Evolutionary conservation across 2,113 vertebrate genomes (phyloP), one percentile per base, ranked within the genome.

Genomic region (Mohoua ochrocephala): DNA sequence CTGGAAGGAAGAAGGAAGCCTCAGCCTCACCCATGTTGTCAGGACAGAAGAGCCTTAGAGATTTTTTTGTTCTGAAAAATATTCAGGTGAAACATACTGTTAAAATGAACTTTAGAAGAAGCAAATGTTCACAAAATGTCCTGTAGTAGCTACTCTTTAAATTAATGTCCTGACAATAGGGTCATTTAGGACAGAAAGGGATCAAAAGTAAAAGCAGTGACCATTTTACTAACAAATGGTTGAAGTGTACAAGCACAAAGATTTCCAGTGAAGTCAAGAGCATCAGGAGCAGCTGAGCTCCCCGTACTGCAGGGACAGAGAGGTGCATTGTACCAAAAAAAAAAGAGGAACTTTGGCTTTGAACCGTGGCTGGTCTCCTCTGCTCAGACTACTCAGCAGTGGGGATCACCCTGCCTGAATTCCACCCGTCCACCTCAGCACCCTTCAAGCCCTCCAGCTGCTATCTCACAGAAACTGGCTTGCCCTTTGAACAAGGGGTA

Each of bases 91-190:
- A 95, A 79, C 37, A 69, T 69, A 44, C 7, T 33, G 33, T 73
- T 77, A 83, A 87, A 95, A 85, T 77, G 39, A 90, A 85, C 45
- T 87, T 87, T 13, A 76, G 61, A 91, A 87, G 67, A n/a, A 60
- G 50, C 16, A 77, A 75, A 24, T 71, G 10, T 84, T 92, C 56
- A 53, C 49, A 78, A 92, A 87, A 84, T 78, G 30, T 80, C 42
- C 67, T 79, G 65, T 69, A 73, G 26, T 19, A 86, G 52, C 59
- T 88, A 67, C 39, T 24, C 11, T 42, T 69, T 54, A 60, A 52
- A 35, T 49, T 73, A 50, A 86, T 94, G 92, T 77, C 64, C 39
- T 7, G 3, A 30, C 33, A 56, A 16, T 24, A 52, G 24, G 30
- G 31, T 86, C 33, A 92, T 67, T 91, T 67, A 70, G 47, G 50